phyloP scores from a whole-genome alignment of 2,113 vertebrate species.

The Chaenogobius annularis region DNA sequence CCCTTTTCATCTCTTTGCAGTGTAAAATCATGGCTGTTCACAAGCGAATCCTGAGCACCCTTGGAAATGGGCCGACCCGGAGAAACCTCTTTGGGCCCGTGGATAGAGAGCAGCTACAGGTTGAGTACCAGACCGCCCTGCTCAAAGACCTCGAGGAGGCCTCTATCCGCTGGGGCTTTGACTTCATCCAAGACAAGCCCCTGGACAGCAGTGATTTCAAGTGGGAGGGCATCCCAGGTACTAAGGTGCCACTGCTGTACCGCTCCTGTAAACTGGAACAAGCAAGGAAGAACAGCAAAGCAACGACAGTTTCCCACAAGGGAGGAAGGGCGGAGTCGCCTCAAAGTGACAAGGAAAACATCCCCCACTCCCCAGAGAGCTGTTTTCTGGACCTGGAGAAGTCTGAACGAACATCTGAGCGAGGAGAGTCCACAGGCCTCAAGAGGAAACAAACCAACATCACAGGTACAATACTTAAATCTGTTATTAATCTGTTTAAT shows the following conservation, averaged over 20 bases:
- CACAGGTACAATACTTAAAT: constrained; percentile 80
- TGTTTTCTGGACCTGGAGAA: neutral
- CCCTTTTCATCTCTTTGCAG: constrained; percentile 46
- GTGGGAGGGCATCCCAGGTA: constrained; percentile 81
- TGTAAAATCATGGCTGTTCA: constrained; percentile 71
- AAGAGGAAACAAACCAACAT: constrained; percentile 89
- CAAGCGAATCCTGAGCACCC: constrained; percentile 36
- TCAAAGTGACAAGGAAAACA: constrained; percentile 59
- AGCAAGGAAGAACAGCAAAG: neutral
- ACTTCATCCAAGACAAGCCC: constrained; percentile 84
- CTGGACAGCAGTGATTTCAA: constrained; percentile 78
- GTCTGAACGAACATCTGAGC: constrained; percentile 54
- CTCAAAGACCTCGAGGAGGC: constrained; percentile 80
- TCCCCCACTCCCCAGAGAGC: constrained; percentile 38
- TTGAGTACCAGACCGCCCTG: constrained; percentile 71
- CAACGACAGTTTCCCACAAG: neutral
- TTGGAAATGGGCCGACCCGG: constrained; percentile 68
- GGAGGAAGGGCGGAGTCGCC: neutral
- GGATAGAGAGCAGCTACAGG: constrained; percentile 81
- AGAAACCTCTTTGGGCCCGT: constrained; percentile 87
- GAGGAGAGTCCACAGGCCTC: constrained; percentile 14
- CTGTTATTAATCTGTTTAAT: neutral
- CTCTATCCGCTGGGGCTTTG: constrained; percentile 84
- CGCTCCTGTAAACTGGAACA: constrained; percentile 29
- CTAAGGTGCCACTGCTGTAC: constrained; percentile 73